These are phyloP conservation scores for Drosophila hawaiiensis DNA, from an alignment of 2,888 invertebrate genomes.

Conservation along the genomic window DNA sequence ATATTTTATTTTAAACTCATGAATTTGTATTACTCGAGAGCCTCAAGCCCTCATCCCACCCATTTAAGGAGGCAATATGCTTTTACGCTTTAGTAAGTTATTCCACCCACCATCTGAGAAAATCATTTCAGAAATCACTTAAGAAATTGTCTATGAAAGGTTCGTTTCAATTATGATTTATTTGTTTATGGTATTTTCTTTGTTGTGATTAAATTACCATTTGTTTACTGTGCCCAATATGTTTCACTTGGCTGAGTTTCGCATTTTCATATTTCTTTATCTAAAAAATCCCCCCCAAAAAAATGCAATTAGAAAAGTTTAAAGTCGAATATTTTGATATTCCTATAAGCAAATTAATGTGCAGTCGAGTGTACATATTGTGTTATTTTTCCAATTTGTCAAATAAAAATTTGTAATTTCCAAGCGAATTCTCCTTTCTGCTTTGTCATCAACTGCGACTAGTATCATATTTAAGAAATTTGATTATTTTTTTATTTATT, in stretches of 20 bases:
- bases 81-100: conserved; percentile 57
- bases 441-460: not conserved
- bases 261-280: not conserved
- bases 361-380: conserved; percentile 29
- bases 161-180: conserved; percentile 57
- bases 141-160: conserved; percentile 35
- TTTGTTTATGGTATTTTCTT: conserved; percentile 55
- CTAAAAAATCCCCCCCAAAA: not conserved
- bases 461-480: not conserved
- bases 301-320: conserved; percentile 55
- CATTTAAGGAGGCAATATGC: conserved; percentile 54
- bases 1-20: conserved; percentile 74
- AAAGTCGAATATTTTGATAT: conserved; percentile 39
- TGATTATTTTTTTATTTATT: not conserved
- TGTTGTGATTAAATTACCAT: conserved; percentile 74
- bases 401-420: not conserved
- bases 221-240: conserved; percentile 64
- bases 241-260: conserved; percentile 55
- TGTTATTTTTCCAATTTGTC: conserved; percentile 9
- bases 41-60: not conserved
- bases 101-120: conserved; percentile 1
- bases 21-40: conserved; percentile 65
- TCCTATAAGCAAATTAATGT: conserved; percentile 35
- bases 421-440: not conserved
- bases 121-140: conserved; percentile 44